phyloP scores from a whole-genome alignment of 2,888 invertebrate species.

The Bursaphelenchus okinawaensis region DNA sequence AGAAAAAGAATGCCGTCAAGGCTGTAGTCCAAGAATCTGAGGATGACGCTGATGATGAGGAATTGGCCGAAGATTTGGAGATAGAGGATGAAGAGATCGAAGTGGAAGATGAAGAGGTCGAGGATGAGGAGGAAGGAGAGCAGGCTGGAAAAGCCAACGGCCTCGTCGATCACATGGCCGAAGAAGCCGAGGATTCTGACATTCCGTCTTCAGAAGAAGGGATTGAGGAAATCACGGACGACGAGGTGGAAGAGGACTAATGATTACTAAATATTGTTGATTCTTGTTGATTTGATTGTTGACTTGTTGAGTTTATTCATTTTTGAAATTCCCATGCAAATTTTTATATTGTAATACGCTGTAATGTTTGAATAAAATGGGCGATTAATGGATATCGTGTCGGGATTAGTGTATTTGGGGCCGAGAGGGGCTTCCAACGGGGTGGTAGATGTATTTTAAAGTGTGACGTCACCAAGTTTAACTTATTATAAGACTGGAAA shows the following conservation, averaged over 20 bases:
- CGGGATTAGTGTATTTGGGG: neutral
- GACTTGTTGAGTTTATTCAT: neutral
- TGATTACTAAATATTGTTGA: neutral
- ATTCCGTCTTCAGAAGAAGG: neutral
- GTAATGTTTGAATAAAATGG: neutral
- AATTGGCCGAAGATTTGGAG: neutral
- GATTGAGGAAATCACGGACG: neutral
- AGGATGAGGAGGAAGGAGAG: neutral
- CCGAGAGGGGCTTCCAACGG: neutral
- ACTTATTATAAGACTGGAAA: neutral
- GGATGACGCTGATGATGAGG: slow-evolving; percentile 4
- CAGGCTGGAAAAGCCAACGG: too few species aligned
- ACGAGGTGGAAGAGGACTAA: neutral
- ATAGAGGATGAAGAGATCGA: neutral
- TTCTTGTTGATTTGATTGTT: neutral
- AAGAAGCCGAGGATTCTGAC: neutral
- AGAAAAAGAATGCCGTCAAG: neutral
- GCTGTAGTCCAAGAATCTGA: neutral
- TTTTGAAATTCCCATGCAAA: too few species aligned
- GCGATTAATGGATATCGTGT: neutral
- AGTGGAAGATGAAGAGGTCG: neutral
- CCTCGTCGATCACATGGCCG: neutral
- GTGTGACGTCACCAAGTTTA: neutral
- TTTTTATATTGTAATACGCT: neutral
- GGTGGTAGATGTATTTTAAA: too few species aligned